A percentile compares a stretch with the other conserved stretches of the same genome.
These are phyloP conservation scores for Laticauda laticaudata DNA, from an alignment of 2,113 vertebrate species.

Conservation along the genomic window DNA sequence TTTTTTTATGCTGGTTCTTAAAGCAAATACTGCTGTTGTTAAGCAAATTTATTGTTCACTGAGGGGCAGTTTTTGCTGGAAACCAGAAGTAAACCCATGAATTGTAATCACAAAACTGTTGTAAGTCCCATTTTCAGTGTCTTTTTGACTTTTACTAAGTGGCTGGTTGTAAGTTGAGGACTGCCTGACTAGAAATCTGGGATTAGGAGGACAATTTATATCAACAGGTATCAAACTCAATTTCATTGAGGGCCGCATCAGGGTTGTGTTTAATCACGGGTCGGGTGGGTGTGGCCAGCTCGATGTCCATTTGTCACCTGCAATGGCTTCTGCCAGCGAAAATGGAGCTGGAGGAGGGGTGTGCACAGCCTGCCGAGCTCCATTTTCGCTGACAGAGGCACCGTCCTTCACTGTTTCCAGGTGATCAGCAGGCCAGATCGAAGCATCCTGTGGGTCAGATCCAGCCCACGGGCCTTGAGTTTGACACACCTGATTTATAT, in stretches of 20 bases:
- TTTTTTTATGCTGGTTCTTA: not conserved
- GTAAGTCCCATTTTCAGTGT: not conserved
- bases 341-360: no score
- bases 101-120: not conserved
- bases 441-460: no score
- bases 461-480: no score
- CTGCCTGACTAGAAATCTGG: not conserved
- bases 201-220: not conserved
- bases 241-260: no score
- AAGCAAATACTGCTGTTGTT: not conserved
- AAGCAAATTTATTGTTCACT: not conserved
- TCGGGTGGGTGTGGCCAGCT: no score
- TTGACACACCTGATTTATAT: not conserved
- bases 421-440: no score
- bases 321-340: no score
- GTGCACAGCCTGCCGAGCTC: no score
- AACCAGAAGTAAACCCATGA: not conserved
- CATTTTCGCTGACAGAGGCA: no score
- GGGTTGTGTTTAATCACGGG: no score
- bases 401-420: no score
- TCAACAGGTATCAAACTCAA: not conserved
- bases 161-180: not conserved
- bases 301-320: no score
- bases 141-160: not conserved
- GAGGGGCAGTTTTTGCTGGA: not conserved